Base-by-base conservation (phyloP, 2,797 vertebrate species). In the Anguilla megastoma region DNA sequence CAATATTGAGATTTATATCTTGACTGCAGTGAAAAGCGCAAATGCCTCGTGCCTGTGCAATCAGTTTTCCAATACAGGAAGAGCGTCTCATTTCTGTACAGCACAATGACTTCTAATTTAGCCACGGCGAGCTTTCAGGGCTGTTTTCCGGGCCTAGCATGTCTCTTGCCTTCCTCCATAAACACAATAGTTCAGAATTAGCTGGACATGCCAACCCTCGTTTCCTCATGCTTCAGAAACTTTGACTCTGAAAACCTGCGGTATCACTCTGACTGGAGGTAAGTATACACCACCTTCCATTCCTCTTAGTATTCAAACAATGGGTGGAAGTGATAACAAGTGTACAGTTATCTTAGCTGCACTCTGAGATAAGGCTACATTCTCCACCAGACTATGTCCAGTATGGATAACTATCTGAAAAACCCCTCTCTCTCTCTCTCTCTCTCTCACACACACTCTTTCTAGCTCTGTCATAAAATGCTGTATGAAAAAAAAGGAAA, bases 11-110 rank as follows among this genome's bases (percentile, higher is more conserved):
- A 88, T 91, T 79, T 52, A 27, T 89, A 90, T 90, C 90, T 89
- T 92, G 90, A 92, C 92, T 91, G 90, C 84, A 88, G 48, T 90
- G 33, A 87, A 91, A 91, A 93, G 92, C 76, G 90, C 83, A 80
- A 50, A 80, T 54, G 71, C 24, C 74, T 16, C 69, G 84, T 86
- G 88, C 66, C 5, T 86, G 71, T 69, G 30, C 83, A 91, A 92
- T 92, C 87, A 90, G 24, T 50, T 86, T 41, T 50, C 87, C 82
- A 21, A 84, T 45, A 89, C 66, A 84, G 89, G 80, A 88, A 89
- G 88, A 90, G 89, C 83, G 52, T 83, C 80, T 45, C 27, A 79
- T 63, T 89, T 74, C 88, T 58, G 18, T 14, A 45, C 60, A 86
- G 87, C 84, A 58, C 86, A 88, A 86, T 88, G 85, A 76, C 27